Percentiles rank a stretch among this genome's conserved stretches.
Evolutionary conservation across 2,888 invertebrate genomes (phyloP).

Genomic region (Doris montereyensis): DNA sequence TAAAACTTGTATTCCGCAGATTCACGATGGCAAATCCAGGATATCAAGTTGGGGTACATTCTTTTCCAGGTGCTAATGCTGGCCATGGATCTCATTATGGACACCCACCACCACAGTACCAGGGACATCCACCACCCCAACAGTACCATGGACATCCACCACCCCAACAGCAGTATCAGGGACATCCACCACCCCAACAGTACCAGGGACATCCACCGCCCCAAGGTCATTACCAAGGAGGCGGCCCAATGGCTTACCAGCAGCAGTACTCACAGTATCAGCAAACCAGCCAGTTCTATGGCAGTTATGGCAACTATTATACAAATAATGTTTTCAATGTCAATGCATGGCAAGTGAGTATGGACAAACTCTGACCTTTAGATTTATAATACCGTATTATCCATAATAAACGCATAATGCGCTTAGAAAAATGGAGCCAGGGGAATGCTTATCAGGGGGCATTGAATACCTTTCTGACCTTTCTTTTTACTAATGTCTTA

Average conservation of each 20-base stretch:
- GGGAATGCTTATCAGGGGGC: no score
- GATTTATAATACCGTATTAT: no score
- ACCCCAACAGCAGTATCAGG: background rate
- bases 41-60: no score
- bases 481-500: no score
- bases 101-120: background rate
- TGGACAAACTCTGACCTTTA: no score
- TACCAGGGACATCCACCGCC: constrained; percentile 32
- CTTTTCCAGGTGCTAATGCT: no score
- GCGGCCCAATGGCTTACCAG: constrained; percentile 32
- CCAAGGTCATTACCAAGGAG: constrained; percentile 42
- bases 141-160: constrained; percentile 12
- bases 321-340: constrained; percentile 55
- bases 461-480: no score
- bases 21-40: no score
- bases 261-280: constrained; percentile 49
- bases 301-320: constrained; percentile 55
- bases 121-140: background rate
- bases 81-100: no score
- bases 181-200: background rate
- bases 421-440: no score
- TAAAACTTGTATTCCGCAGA: no score
- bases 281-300: constrained; percentile 54
- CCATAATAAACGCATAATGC: no score
- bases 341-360: constrained; percentile 59